A percentile compares a stretch with the other conserved stretches of the same genome.
Evolutionary conservation across 2,113 vertebrate species (phyloP).

Genomic region (cattle (Bos taurus)): DNA sequence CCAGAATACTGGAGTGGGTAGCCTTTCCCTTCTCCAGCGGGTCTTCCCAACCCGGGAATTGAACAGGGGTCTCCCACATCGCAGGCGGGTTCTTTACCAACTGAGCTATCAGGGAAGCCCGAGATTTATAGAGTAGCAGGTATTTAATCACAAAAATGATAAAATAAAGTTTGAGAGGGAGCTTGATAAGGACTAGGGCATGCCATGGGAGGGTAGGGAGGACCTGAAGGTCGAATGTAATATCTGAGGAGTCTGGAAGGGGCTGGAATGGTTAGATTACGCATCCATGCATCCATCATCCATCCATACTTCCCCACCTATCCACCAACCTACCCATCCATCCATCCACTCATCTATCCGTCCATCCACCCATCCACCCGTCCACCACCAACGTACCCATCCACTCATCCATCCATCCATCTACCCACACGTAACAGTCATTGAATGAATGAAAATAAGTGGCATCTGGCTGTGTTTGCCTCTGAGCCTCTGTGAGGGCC

Average conservation of each 20-base stretch:
- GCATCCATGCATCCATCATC: fast-evolving
- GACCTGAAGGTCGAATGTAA: fast-evolving
- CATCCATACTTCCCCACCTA: background rate
- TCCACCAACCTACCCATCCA: background rate
- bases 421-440: background rate
- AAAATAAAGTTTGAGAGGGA: background rate
- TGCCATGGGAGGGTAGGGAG: background rate
- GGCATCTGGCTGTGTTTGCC: background rate
- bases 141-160: background rate
- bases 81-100: background rate
- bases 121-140: background rate
- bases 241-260: background rate
- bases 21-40: background rate
- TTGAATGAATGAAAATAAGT: fast-evolving
- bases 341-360: background rate
- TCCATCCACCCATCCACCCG: fast-evolving
- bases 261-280: background rate
- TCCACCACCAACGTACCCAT: fast-evolving
- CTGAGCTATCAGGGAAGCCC: background rate
- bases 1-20: background rate
- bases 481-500: background rate
- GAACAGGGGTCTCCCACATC: background rate
- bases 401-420: fast-evolving
- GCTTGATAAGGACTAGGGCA: fast-evolving
- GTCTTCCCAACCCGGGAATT: background rate